Evolutionary conservation across 2,797 vertebrate genomes (phyloP), one percentile per base, ranked within the genome.

Genomic region (Pitangus sulphuratus): DNA sequence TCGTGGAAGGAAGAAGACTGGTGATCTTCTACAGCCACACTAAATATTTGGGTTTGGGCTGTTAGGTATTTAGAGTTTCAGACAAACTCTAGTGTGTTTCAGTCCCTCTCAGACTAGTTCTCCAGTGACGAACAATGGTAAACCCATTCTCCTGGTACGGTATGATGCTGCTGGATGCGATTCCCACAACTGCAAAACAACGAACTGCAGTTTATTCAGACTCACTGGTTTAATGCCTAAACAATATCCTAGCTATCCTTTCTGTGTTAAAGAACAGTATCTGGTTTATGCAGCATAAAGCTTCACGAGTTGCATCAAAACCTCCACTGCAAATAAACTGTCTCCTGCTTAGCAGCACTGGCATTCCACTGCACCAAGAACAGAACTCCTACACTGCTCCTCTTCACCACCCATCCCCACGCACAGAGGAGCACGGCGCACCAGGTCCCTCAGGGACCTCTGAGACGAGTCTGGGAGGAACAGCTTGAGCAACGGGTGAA

Each of bases 371-470:
- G 1, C 8, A 22, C 1, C 2, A 33, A 40, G 64, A 81, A 70
- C 25, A 47, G 6, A 24, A 14, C 20, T 33, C 20, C 33, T 2
- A 4, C 8, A 13, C 62, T 15, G 35, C 28, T 50, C 37, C 57
- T 50, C 37, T 42, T 26, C 33, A 51, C 7, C 76, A 50, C 20
- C 6, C 0, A 0, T 25, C 14, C 60, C 39, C 44, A 35, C 0
- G 0, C n/a, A 30, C 1, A 15, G 30, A 62, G 39, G 18, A 53
- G 31, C 33, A 31, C 0, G 0, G 5, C 2, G 1, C 60, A 28
- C 17, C 17, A 47, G 9, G n/a, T 12, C 30, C 13, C 39, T 61
- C 0, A 0, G 13, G 33, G 48, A 66, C 28, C 18, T 25, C 76
- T 1, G 11, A 84, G 51, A 56, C 0, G 0, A 28, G 11, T 40